A percentile compares a stretch with the other conserved stretches of the same genome.
Evolutionary conservation across 1,140 invertebrate genomes (phyloP).

Genomic region (Cherax destructor): DNA sequence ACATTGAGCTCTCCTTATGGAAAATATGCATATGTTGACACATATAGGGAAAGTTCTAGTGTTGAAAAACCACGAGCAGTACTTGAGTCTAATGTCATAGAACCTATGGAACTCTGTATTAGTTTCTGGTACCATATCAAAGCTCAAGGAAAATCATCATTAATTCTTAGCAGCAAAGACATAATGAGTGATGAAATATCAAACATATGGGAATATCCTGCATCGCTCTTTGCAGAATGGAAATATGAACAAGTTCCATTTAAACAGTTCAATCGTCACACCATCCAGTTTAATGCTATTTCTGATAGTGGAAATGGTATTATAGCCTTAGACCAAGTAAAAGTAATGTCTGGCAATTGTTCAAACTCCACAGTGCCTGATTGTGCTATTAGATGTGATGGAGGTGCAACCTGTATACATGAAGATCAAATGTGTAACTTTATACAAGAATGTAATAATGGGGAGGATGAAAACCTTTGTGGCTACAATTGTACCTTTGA

Average conservation of each 20-base stretch:
- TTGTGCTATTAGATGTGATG: constrained; percentile 47
- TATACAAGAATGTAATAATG: constrained; percentile 43
- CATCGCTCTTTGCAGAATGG: constrained; percentile 36
- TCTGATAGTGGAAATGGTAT: constrained; percentile 31
- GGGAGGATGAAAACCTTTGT: constrained; percentile 55
- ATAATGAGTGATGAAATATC: not conserved
- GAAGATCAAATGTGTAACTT: constrained; percentile 61
- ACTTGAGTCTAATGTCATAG: constrained; percentile 39
- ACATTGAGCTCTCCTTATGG: constrained; percentile 44
- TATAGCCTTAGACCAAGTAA: constrained; percentile 57
- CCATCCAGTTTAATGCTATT: constrained; percentile 27
- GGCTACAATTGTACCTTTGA: constrained; percentile 66
- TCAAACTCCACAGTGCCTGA: constrained; percentile 42
- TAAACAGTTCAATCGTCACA: not conserved
- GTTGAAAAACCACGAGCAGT: not conserved
- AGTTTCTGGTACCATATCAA: constrained; percentile 60
- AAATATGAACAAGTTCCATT: constrained; percentile 39
- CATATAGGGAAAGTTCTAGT: not conserved
- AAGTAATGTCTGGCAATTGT: constrained; percentile 9
- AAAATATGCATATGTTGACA: constrained; percentile 56
- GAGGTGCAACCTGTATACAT: constrained; percentile 34
- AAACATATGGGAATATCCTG: constrained; percentile 1
- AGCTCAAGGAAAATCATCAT: constrained; percentile 3
- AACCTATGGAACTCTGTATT: constrained; percentile 24
- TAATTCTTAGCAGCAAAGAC: constrained; percentile 24